These are phyloP conservation scores for Caenorhabditis sp. DNA, from an alignment of 2,888 invertebrate genomes.

Conservation along the genomic window DNA sequence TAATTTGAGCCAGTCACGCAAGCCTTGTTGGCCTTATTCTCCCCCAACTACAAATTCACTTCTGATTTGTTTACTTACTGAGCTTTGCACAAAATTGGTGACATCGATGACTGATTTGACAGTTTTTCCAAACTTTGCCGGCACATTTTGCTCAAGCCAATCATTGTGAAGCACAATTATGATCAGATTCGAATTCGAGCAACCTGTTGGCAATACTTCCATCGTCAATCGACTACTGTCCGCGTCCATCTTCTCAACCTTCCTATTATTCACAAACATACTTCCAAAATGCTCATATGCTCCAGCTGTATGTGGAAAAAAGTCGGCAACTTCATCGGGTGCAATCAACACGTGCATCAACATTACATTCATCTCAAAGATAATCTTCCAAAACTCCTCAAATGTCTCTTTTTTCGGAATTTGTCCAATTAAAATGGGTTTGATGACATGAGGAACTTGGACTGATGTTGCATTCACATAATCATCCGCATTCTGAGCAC, in stretches of 20 bases:
- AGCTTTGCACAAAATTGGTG: constrained; percentile 27
- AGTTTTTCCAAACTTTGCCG: constrained; percentile 33
- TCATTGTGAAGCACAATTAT: constrained; percentile 17
- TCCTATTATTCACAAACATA: constrained; percentile 39
- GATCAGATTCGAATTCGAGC: constrained; percentile 24
- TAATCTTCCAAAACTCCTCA: constrained; percentile 33
- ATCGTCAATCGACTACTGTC: constrained; percentile 20
- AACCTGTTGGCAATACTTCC: constrained; percentile 27
- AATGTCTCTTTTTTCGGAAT: constrained; percentile 21
- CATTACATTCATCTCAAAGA: constrained; percentile 16
- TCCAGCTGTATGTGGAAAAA: constrained; percentile 16
- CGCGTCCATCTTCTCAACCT: constrained; percentile 31
- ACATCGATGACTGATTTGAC: constrained; percentile 33
- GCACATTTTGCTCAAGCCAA: constrained; percentile 28
- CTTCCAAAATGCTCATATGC: constrained; percentile 21
- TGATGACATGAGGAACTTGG: constrained; percentile 12
- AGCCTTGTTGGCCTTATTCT: too few species aligned
- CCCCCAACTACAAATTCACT: too few species aligned
- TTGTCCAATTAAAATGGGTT: constrained; percentile 22
- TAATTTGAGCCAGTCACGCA: too few species aligned
- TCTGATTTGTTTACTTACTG: too few species aligned
- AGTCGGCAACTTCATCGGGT: constrained; percentile 20
- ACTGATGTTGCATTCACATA: constrained; percentile 27
- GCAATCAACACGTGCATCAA: constrained; percentile 29
- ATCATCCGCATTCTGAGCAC: constrained; percentile 13